Conservation (phyloP, 1,140 invertebrate species). For the Calliphora vicina region DNA sequence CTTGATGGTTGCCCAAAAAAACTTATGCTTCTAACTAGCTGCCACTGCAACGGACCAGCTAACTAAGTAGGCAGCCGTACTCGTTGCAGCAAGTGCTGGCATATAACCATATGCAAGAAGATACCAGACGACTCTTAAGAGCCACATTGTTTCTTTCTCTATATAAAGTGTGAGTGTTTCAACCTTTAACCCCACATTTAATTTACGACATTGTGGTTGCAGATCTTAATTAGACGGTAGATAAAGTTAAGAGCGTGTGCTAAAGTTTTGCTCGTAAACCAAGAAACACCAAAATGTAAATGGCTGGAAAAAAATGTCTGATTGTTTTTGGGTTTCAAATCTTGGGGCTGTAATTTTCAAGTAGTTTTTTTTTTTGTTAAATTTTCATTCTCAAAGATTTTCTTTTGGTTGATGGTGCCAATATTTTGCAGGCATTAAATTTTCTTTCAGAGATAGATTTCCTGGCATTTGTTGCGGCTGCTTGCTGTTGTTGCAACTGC, state of each 20-base stretch:
- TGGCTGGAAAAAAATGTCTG: neutral
- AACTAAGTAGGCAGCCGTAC: neutral
- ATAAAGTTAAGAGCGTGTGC: constrained; percentile 22
- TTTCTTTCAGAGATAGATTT: neutral
- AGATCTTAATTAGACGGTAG: constrained; percentile 22
- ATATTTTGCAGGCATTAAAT: constrained; percentile 8
- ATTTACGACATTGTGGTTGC: constrained; percentile 35
- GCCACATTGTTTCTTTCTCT: neutral
- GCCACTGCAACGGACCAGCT: neutral
- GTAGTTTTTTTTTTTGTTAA: neutral
- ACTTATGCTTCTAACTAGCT: too few species aligned
- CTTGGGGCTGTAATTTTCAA: neutral
- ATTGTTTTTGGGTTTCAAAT: neutral
- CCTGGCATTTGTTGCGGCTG: neutral
- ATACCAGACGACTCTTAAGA: neutral
- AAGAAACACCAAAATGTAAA: neutral
- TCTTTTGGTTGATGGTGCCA: neutral
- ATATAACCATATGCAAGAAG: neutral
- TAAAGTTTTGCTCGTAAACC: neutral
- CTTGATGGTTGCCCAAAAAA: too few species aligned
- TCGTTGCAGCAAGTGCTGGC: neutral
- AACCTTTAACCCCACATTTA: constrained; percentile 29
- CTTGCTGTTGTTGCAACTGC: neutral
- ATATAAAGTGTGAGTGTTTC: constrained; percentile 13
- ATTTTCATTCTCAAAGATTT: neutral